Base-by-base conservation (phyloP, 1,140 invertebrate genomes). In the Pantala flavescens region DNA sequence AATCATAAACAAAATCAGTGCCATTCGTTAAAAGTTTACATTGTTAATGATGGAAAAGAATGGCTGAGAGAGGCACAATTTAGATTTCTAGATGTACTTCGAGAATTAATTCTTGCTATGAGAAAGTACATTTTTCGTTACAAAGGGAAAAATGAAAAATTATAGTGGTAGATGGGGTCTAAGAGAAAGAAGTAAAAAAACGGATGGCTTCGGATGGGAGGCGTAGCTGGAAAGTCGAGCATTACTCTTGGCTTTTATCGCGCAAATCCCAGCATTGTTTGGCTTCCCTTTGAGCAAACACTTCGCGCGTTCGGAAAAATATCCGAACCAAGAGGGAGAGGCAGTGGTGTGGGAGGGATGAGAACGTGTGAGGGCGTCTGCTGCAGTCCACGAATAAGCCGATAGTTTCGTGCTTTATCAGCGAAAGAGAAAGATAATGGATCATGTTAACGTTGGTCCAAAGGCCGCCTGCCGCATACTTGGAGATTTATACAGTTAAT, bases 221-320 rank as follows among this genome's bases (percentile, higher is more conserved):
- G 9, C 28, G 28, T 21, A 63, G 49, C n/a, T 3, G 49, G 49
- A 63, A 63, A 63, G 49, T 63, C 49, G 49, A 21, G 49, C 49
- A 63, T 63, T 63, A 63, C 49, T 63, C 49, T 63, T 63, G 49
- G 49, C 49, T 63, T 63, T 63, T 63, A 63, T 63, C 49, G 49
- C 49, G 49, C 49, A 63, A 63, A 63, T 63, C 49, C 49, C 49
- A 63, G 49, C 49, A 63, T 63, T 63, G 49, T 63, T 63, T 63
- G 49, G 49, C 49, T 63, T 63, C 49, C 49, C 49, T 63, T 63
- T 63, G 49, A 63, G 49, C 49, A 63, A 63, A 63, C 49, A 63
- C 49, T 63, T 63, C 49, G 49, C 49, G 49, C 49, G 49, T 63
- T 63, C 49, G 14, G 49, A 63, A 63, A 63, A 63, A 63, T 63